Percentiles rank a stretch among this genome's conserved stretches.
phyloP scores from a whole-genome alignment of 37 sponge, comb jelly and placozoan species.

The Cliona cf. orientalis region DNA sequence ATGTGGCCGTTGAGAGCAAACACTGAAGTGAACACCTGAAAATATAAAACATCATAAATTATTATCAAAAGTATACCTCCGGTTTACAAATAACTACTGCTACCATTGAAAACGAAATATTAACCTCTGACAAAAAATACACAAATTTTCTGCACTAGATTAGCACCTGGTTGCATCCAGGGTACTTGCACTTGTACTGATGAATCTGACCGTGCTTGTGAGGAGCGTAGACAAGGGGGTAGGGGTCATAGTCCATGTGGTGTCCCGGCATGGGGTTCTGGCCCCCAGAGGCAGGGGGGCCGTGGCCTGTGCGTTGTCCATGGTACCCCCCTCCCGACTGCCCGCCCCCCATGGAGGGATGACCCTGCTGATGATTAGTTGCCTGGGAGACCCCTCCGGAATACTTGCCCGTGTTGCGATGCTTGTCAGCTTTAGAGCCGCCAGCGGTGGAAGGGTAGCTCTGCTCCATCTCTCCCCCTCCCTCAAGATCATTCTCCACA shows the following conservation, averaged over 20 bases:
- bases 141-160: neutral
- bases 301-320: too few relatives aligned
- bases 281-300: too few relatives aligned
- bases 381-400: too few relatives aligned
- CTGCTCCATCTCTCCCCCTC: too few relatives aligned
- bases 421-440: neutral
- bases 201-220: slow-evolving; percentile 30
- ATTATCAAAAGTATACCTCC: neutral
- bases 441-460: slow-evolving; percentile 6
- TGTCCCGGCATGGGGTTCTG: too few relatives aligned
- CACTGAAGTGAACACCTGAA: slow-evolving; percentile 68
- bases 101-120: too few relatives aligned
- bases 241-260: slow-evolving; percentile 3
- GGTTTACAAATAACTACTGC: too few relatives aligned
- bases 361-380: too few relatives aligned
- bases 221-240: slow-evolving; percentile 47
- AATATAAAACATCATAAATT: neutral
- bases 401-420: neutral
- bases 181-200: slow-evolving; percentile 76
- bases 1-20: slow-evolving; percentile 90
- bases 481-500: slow-evolving; percentile 7
- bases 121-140: neutral
- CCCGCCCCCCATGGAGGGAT: too few relatives aligned
- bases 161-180: slow-evolving; percentile 68
- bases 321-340: too few relatives aligned